Percentiles rank a stretch among this genome's conserved stretches.
Evolutionary conservation across 2,113 vertebrate species (phyloP).

Genomic region (Pionites leucogaster): DNA sequence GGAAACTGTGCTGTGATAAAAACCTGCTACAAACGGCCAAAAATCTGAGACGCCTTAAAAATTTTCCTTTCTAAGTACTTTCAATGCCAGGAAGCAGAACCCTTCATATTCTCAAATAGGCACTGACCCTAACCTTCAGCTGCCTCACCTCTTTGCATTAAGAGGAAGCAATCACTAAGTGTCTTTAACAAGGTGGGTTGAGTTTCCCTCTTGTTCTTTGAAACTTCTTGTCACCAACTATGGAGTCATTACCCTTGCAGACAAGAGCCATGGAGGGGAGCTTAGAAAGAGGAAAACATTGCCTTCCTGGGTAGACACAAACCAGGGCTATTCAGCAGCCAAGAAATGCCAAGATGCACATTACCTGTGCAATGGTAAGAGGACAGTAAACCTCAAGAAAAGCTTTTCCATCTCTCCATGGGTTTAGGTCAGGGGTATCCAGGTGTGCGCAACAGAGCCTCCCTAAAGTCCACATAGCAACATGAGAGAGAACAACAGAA

Average conservation of each 20-base stretch:
- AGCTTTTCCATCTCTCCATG: accelerated
- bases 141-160: not conserved
- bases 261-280: not conserved
- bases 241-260: not conserved
- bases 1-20: not conserved
- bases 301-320: not conserved
- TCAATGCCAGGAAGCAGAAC: not conserved
- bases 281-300: not conserved
- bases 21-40: not conserved
- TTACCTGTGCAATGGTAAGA: not conserved
- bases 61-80: not conserved
- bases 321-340: not conserved
- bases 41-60: not conserved
- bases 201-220: not conserved
- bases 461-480: not conserved
- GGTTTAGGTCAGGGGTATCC: not conserved
- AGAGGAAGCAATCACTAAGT: not conserved
- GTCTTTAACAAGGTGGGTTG: not conserved
- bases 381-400: not conserved
- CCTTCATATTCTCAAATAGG: not conserved
- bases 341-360: not conserved
- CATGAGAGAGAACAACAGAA: not conserved
- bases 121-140: not conserved
- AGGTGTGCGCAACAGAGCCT: not conserved
- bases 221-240: not conserved